phyloP scores from a whole-genome alignment of 2,888 invertebrate genomes.

The Lingula anatina region DNA sequence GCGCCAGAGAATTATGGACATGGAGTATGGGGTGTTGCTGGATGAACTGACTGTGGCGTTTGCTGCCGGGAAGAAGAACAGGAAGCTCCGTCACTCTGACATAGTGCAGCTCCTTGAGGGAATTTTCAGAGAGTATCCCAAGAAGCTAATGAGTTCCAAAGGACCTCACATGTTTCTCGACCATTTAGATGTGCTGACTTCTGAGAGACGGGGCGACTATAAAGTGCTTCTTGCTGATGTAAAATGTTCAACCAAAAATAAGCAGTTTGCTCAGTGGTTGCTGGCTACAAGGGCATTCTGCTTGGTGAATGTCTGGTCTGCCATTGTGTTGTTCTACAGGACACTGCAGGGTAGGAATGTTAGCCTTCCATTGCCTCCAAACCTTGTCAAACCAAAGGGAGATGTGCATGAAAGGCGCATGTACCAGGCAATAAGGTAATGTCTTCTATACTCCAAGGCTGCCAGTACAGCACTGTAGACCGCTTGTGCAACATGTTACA shows the following conservation, averaged over 20 bases:
- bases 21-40: constrained; percentile 41
- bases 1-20: constrained; percentile 40
- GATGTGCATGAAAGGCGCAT: constrained; percentile 25
- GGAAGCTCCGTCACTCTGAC: constrained; percentile 30
- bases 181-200: constrained; percentile 41
- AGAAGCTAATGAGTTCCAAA: constrained; percentile 31
- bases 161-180: constrained; percentile 42
- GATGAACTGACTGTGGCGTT: constrained; percentile 45
- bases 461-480: constrained; percentile 8
- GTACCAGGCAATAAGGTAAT: constrained; percentile 33
- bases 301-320: constrained; percentile 44
- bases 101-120: constrained; percentile 36
- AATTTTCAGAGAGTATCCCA: constrained; percentile 45
- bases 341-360: constrained; percentile 22
- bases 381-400: constrained; percentile 7
- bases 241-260: constrained; percentile 40
- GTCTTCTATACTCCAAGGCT: not conserved
- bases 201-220: constrained; percentile 33
- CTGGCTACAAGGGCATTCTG: constrained; percentile 45
- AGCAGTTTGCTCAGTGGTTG: constrained; percentile 47
- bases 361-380: constrained; percentile 10
- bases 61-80: constrained; percentile 33
- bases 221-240: constrained; percentile 44
- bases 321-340: constrained; percentile 44
- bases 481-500: constrained; percentile 5